Conservation (phyloP, 92 coral and sea anemone species). For the Parazoanthus swiftii region DNA sequence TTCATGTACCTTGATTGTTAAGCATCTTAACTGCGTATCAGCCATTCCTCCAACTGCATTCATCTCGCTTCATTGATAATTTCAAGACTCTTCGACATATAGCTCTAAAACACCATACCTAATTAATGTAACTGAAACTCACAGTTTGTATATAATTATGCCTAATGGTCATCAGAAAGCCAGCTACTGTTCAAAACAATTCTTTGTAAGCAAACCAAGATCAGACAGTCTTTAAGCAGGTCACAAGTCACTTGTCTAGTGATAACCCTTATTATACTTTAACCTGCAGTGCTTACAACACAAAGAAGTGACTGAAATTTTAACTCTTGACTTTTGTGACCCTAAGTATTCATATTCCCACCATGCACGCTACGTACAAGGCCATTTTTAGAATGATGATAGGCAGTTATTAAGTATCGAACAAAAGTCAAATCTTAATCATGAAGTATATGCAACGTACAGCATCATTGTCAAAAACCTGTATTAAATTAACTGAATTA, state of each 20-base stretch:
- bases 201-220: neutral
- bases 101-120: neutral
- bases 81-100: neutral
- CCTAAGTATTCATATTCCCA: neutral
- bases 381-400: no score
- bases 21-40: slow-evolving; percentile 11
- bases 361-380: neutral
- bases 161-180: neutral
- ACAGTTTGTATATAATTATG: neutral
- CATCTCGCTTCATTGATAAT: neutral
- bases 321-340: slow-evolving; percentile 1
- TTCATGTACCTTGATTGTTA: neutral
- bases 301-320: neutral
- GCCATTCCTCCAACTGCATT: neutral
- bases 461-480: no score
- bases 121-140: neutral
- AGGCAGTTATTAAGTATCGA: neutral
- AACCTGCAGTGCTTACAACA: neutral
- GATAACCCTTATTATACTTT: neutral
- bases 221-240: neutral
- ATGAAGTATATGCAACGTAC: no score
- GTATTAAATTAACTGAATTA: no score
- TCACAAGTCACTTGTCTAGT: neutral
- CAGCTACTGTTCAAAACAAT: neutral
- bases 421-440: no score